Evolutionary conservation across 2,797 vertebrate genomes (phyloP).

Genomic region (Myiotriccus ornatus): DNA sequence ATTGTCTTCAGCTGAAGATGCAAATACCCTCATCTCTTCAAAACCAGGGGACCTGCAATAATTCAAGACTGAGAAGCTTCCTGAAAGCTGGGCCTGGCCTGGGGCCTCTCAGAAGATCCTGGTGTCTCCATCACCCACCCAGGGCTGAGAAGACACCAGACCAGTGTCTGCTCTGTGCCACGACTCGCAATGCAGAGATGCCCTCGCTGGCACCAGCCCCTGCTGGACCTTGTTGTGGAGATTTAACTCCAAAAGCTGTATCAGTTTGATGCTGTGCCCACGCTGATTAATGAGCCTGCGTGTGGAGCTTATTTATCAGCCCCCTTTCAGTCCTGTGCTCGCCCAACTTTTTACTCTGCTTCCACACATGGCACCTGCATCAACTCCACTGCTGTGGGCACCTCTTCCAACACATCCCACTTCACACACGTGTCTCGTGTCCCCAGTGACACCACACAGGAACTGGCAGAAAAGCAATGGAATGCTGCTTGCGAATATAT

Average conservation of each 20-base stretch:
- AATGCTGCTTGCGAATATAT: background rate
- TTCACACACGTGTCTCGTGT: rapidly evolving
- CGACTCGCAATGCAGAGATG: background rate
- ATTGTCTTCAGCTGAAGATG: background rate
- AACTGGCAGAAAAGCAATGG: background rate
- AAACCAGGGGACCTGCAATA: background rate
- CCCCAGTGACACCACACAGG: background rate
- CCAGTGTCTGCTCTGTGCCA: background rate
- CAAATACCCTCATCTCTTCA: background rate
- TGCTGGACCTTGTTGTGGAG: background rate
- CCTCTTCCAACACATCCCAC: background rate
- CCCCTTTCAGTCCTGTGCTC: background rate
- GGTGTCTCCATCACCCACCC: background rate
- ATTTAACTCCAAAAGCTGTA: background rate
- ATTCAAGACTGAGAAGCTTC: background rate
- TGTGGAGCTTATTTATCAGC: background rate
- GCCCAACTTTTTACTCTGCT: background rate
- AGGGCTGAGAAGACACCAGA: background rate
- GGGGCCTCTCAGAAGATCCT: background rate
- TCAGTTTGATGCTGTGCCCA: background rate
- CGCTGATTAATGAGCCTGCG: background rate
- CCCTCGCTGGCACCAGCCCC: background rate
- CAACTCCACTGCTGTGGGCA: background rate
- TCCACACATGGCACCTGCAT: rapidly evolving
- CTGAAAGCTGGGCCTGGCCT: background rate